Evolutionary conservation across 2,888 invertebrate species (phyloP).

Genomic region (Adela reaumurella): DNA sequence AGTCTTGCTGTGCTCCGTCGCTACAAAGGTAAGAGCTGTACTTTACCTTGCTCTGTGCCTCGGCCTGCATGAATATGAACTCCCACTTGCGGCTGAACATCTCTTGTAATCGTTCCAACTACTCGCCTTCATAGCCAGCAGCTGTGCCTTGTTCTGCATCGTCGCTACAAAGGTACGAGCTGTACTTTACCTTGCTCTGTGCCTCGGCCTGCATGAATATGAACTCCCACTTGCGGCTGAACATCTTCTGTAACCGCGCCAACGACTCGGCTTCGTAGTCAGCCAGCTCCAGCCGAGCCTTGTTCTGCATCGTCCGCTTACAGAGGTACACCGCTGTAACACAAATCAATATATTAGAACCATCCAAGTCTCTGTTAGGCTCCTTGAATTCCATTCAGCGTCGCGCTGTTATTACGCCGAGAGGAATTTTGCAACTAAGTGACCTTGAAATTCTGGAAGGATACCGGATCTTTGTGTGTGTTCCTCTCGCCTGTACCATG

Average conservation of each 20-base stretch:
- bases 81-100: constrained; percentile 99
- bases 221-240: constrained; percentile 99
- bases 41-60: constrained; percentile 63
- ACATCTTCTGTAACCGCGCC: constrained; percentile 97
- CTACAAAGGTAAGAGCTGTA: too few relatives aligned
- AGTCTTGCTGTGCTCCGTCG: too few relatives aligned
- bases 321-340: constrained; percentile 96
- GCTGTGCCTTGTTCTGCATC: constrained; percentile 94
- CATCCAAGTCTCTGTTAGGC: too few relatives aligned
- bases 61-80: constrained; percentile 98
- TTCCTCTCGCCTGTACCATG: too few relatives aligned
- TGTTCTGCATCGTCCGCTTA: constrained; percentile 99
- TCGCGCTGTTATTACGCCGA: too few relatives aligned
- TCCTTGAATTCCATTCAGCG: too few relatives aligned
- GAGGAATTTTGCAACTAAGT: too few relatives aligned
- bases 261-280: constrained; percentile 99
- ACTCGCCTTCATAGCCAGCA: constrained; percentile 99
- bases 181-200: constrained; percentile 61
- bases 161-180: too few relatives aligned
- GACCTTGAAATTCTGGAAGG: too few relatives aligned
- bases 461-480: too few relatives aligned
- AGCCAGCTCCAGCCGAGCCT: constrained; percentile 92
- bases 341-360: too few relatives aligned
- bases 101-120: constrained; percentile 93
- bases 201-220: constrained; percentile 97